Conservation (phyloP, 2,888 invertebrate genomes). For the Drosophila trichaetosa region DNA sequence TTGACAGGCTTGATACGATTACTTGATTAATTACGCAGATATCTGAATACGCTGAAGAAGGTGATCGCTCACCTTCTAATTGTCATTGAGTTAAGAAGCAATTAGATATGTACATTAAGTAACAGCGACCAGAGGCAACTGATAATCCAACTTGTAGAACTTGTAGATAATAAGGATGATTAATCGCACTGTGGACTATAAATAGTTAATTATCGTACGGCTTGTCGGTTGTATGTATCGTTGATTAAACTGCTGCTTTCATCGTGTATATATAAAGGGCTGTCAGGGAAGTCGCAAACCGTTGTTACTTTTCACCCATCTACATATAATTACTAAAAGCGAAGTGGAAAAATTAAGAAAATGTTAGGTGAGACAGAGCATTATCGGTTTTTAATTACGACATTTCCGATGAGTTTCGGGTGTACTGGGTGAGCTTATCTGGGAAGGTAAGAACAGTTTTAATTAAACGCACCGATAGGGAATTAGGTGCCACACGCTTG, state of each 20-base stretch:
- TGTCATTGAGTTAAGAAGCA: constrained; percentile 45
- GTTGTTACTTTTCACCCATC: constrained; percentile 1
- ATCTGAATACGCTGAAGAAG: constrained; percentile 6
- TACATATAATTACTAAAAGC: constrained; percentile 5
- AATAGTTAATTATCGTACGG: constrained; percentile 15
- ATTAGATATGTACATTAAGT: constrained; percentile 29
- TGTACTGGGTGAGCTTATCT: constrained; percentile 57
- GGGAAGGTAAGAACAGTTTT: constrained; percentile 59
- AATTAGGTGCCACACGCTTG: constrained; percentile 43
- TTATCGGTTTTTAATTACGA: constrained; percentile 66
- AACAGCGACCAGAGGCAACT: constrained; percentile 27
- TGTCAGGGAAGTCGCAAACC: neutral
- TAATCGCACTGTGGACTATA: constrained; percentile 29
- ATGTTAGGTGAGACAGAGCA: constrained; percentile 43
- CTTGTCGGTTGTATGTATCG: constrained; percentile 4
- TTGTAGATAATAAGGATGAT: constrained; percentile 19
- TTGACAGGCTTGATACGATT: constrained; percentile 29
- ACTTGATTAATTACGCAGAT: constrained; percentile 42
- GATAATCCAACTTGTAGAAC: constrained; percentile 55
- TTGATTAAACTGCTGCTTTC: neutral
- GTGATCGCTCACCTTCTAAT: constrained; percentile 41
- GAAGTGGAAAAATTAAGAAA: constrained; percentile 24
- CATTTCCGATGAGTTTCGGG: constrained; percentile 41
- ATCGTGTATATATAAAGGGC: constrained; percentile 15
- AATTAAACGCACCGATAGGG: constrained; percentile 57